Percentiles rank a stretch among this genome's conserved stretches.
Conservation (phyloP, 2,113 vertebrate genomes). For the Phocoena sinus region DNA sequence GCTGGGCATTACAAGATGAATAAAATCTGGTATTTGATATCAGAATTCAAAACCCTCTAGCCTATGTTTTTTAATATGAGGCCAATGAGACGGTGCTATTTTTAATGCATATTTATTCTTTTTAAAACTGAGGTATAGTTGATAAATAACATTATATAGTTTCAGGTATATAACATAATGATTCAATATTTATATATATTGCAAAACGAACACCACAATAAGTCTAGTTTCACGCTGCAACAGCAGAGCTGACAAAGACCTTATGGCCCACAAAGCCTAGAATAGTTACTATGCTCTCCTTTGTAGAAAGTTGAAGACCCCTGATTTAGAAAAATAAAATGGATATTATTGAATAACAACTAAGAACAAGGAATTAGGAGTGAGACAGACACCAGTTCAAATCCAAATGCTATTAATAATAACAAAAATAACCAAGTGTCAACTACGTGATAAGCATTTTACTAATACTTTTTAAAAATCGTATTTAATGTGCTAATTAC, state of each 20-base stretch:
- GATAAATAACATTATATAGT: background rate
- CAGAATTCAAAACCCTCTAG: background rate
- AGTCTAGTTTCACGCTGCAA: background rate
- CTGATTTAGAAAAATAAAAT: background rate
- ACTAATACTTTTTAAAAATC: slow-evolving; percentile 34
- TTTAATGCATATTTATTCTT: background rate
- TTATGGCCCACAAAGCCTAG: background rate
- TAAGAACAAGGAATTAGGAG: background rate
- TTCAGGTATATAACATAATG: background rate
- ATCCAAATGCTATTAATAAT: slow-evolving; percentile 11
- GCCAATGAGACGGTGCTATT: background rate
- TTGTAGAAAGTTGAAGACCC: background rate
- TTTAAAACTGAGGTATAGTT: background rate
- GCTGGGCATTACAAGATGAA: background rate
- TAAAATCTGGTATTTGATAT: background rate
- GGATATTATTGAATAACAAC: background rate
- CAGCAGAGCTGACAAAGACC: background rate
- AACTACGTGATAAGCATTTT: slow-evolving; percentile 7
- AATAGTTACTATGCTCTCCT: background rate
- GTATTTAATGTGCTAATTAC: slow-evolving; percentile 37
- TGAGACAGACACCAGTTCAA: background rate
- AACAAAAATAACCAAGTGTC: slow-evolving; percentile 29
- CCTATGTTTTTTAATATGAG: background rate
- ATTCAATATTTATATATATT: background rate
- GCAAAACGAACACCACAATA: background rate